A percentile compares a stretch with the other conserved stretches of the same genome.
These are phyloP conservation scores for Heterochromis multidens DNA, from an alignment of 2,113 vertebrate species.

Conservation along the genomic window DNA sequence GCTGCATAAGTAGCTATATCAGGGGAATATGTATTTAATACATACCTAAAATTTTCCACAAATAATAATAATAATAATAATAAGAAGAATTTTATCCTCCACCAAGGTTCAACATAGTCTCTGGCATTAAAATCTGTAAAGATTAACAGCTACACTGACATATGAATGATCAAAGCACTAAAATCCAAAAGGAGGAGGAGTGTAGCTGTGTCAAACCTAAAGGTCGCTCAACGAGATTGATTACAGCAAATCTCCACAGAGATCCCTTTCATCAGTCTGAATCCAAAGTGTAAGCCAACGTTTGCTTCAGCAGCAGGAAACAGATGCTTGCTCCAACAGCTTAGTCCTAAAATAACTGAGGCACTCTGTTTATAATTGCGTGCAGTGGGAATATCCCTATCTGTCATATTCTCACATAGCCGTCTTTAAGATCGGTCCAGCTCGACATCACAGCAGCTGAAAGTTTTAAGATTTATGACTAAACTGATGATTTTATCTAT, in stretches of 20 bases:
- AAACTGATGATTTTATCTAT: too few relatives aligned
- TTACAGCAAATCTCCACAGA: neutral
- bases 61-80: neutral
- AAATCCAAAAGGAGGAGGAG: neutral
- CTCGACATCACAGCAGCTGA: too few relatives aligned
- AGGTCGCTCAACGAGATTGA: neutral
- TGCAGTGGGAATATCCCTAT: neutral
- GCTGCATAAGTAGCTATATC: neutral
- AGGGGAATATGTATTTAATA: fast-evolving
- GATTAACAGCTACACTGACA: neutral
- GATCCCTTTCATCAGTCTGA: neutral
- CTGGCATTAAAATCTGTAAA: fast-evolving
- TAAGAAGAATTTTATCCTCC: neutral
- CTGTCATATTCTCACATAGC: neutral
- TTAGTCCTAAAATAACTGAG: neutral
- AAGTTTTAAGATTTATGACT: too few relatives aligned
- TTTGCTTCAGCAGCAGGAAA: neutral
- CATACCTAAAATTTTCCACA: neutral
- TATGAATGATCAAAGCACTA: neutral
- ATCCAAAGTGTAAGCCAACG: neutral
- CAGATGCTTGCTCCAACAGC: neutral
- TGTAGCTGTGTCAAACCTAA: neutral
- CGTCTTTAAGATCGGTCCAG: neutral
- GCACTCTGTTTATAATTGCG: neutral
- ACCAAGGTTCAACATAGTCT: neutral